Base-by-base conservation (phyloP, 2,888 invertebrate genomes). In the Osmoderma eremita region DNA sequence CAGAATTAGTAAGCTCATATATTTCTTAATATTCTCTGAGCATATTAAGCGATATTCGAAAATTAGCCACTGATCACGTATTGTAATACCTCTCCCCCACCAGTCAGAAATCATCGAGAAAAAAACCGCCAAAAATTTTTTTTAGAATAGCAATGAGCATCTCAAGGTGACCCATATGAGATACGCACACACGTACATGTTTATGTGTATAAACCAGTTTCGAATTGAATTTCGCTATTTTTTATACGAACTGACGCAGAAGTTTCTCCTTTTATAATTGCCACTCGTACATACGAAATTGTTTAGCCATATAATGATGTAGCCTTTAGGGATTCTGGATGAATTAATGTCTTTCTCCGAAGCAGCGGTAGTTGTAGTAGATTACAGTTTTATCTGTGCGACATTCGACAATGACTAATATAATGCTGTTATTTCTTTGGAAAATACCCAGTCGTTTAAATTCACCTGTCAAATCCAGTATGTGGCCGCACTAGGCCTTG, bases 131-230 rank as follows among this genome's bases (percentile, higher is more conserved):
- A 30, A 45, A 45, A 45, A 22, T 18, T 45, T 67, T 67, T 30
- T 30, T 56, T 53, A 30, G 62, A 63, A 63, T 54, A 67, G 54
- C 63, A 67, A 67, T 67, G 54, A 63, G 24, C 42, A 63, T 48
- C 53, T 63, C 67, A 67, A 67, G 67, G 67, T 67, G 67, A 67
- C 67, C 67, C 63, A 62, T 67, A 63, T 54, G 67, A 51, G n/a
- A 51, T 62, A 62, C 62, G 53, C 62, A 53, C 48, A 53, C 62
- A 62, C 15, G 54, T 30, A 58, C 6, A 56, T 58, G 24, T 45
- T 45, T 24, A 58, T 45, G 24, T 54, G 17, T 53, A 53, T 48
- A 67, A 63, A 67, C 67, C 67, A 67, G 67, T 67, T 67, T 62
- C 42, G 61, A 62, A 62, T 63, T 62, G 53, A 67, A 67, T 67